A percentile compares a stretch with the other conserved stretches of the same genome.
Evolutionary conservation across 1,140 invertebrate genomes (phyloP).

Genomic region (Reticulitermes speratus): DNA sequence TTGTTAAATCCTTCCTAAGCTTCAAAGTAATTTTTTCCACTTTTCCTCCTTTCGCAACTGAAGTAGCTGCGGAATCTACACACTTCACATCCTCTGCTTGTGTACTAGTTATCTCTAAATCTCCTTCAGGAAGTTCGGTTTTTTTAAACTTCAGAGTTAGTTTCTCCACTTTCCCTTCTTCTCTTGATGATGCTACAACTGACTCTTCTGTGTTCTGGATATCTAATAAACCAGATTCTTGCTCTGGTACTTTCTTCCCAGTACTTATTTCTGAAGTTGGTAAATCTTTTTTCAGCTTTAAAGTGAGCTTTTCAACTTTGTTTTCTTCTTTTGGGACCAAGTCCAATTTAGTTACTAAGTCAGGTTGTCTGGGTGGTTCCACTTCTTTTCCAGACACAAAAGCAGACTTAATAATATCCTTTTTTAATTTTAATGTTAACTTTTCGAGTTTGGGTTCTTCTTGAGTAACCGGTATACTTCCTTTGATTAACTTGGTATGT

Average conservation of each 20-base stretch:
- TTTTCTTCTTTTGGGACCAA: neutral
- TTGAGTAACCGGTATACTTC: neutral
- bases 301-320: slow-evolving; percentile 28
- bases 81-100: slow-evolving; percentile 5
- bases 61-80: neutral
- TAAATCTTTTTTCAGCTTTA: slow-evolving; percentile 29
- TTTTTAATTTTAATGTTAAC: slow-evolving; percentile 3
- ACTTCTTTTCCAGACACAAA: neutral
- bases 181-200: neutral
- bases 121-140: neutral
- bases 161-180: slow-evolving; percentile 1
- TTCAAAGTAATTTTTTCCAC: slow-evolving; percentile 32
- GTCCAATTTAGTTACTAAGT: neutral
- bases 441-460: slow-evolving; percentile 9
- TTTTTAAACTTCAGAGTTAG: neutral
- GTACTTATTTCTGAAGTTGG: neutral
- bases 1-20: slow-evolving; percentile 26
- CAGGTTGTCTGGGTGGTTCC: neutral
- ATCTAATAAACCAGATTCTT: neutral
- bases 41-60: neutral
- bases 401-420: neutral
- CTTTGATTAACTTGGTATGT: neutral
- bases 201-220: neutral
- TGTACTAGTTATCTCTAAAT: neutral
- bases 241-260: neutral